Conservation (phyloP, 1,140 invertebrate species). For the Pseudomyrmex sp. region DNA sequence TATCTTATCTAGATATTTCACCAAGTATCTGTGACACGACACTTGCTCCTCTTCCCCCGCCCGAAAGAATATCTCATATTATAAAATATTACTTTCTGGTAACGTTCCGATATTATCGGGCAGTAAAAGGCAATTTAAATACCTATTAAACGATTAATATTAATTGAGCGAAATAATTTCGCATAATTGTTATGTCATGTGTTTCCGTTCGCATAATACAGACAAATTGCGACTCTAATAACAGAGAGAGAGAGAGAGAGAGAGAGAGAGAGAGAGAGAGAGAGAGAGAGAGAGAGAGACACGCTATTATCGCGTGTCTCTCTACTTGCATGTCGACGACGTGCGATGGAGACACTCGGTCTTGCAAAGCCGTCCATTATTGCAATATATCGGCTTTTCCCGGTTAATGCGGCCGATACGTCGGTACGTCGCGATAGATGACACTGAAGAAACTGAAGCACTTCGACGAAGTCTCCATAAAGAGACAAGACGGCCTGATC, state of each 20-base stretch:
- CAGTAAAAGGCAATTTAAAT: background rate
- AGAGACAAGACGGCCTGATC: conserved; percentile 61
- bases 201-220: conserved; percentile 1
- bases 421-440: conserved; percentile 59
- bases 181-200: conserved; percentile 10
- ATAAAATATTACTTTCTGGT: background rate
- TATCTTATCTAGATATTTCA: too few relatives aligned
- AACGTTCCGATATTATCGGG: background rate
- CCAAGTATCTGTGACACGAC: too few relatives aligned
- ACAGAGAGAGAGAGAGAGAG: too few relatives aligned
- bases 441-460: conserved; percentile 72
- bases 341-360: conserved; percentile 14
- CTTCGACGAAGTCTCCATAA: conserved; percentile 58
- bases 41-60: too few relatives aligned
- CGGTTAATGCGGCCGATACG: conserved; percentile 57
- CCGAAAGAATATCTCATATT: too few relatives aligned
- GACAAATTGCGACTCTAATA: conserved; percentile 24
- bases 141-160: background rate
- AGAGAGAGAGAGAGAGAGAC: too few relatives aligned
- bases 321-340: background rate
- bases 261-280: too few relatives aligned
- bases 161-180: background rate
- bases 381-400: conserved; percentile 47
- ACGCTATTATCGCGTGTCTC: conserved; percentile 28
- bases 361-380: conserved; percentile 42